Base-by-base conservation (phyloP, 2,888 invertebrate species). In the Folsomia candida region DNA sequence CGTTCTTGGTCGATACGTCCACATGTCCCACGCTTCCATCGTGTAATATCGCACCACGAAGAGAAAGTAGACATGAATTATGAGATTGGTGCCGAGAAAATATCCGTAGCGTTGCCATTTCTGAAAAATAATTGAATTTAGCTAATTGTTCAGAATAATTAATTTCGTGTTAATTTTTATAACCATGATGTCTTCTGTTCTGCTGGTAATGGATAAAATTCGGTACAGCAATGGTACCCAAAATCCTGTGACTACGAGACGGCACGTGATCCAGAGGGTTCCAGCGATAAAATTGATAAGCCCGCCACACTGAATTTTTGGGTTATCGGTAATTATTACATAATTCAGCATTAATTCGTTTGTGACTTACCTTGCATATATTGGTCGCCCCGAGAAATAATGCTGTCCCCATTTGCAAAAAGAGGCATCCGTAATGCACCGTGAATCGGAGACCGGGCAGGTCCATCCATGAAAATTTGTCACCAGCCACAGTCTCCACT, bases 21-120 rank as follows among this genome's bases (percentile, higher is more conserved):
- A 71, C 2, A 58, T 47, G 29, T 71, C 71, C 25, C 67, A 71
- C 26, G 68, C 62, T 22, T 71, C 68, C 71, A 71, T 71, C 3
- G 68, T 58, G n/a, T 64, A 71, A 22, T 51, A 68, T 47, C 71
- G 24, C 2, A 71, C 51, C 2, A 71, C 25, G n/a, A 71, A 24
- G 2, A 64, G 57, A 4, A 71, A 25, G 26, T 68, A 71, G 1
- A 71, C 14, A 20, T 71, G 68, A 1, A 68, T 14, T 1, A 64
- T 2, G 0, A 65, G 1, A 51, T 68, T 68, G 22, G 25, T 24
- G 4, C 26, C 4, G 2, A 68, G 27, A 4, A 62, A 54, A 28
- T 51, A 20, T 0, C 37, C 59, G 57, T 71, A 71, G 18, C 61
- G 47, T 9, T 3, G 24, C 28, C 59, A 57, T n/a, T n/a, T n/a